A percentile compares a stretch with the other conserved stretches of the same genome.
phyloP scores from a whole-genome alignment of 1,140 invertebrate species.

The Neodiprion lecontei region DNA sequence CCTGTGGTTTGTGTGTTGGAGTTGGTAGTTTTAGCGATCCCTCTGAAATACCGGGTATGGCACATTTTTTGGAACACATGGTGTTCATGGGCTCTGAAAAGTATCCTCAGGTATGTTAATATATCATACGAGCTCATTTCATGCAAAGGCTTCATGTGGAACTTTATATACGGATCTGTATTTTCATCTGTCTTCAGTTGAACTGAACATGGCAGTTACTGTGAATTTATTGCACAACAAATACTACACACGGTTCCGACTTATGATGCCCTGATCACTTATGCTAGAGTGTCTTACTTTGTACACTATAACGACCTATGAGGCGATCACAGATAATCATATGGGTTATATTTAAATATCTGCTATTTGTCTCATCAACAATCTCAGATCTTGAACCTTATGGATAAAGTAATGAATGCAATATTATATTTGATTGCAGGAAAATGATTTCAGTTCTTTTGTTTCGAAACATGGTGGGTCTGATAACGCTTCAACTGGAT shows the following conservation, averaged over 20 bases:
- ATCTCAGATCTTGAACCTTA: not conserved
- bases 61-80: constrained; percentile 97
- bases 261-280: too few relatives aligned
- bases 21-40: constrained; percentile 80
- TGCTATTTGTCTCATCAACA: not conserved
- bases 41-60: constrained; percentile 80
- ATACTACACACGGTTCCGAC: too few relatives aligned
- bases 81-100: constrained; percentile 92
- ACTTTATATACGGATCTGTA: not conserved
- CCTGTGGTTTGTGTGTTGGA: constrained; percentile 73
- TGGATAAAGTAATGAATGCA: not conserved
- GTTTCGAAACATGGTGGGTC: constrained; percentile 82
- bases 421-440: constrained; percentile 46
- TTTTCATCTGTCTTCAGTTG: too few relatives aligned
- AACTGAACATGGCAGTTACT: too few relatives aligned
- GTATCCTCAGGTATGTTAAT: constrained; percentile 68
- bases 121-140: constrained; percentile 5
- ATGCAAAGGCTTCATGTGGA: not conserved
- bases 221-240: too few relatives aligned
- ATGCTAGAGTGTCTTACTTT: too few relatives aligned
- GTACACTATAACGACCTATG: too few relatives aligned
- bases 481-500: constrained; percentile 84
- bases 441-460: constrained; percentile 86
- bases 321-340: too few relatives aligned
- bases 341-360: too few relatives aligned